A percentile compares a stretch with the other conserved stretches of the same genome.
Evolutionary conservation across 2,113 vertebrate genomes (phyloP).

Genomic region (Alectura lathami): DNA sequence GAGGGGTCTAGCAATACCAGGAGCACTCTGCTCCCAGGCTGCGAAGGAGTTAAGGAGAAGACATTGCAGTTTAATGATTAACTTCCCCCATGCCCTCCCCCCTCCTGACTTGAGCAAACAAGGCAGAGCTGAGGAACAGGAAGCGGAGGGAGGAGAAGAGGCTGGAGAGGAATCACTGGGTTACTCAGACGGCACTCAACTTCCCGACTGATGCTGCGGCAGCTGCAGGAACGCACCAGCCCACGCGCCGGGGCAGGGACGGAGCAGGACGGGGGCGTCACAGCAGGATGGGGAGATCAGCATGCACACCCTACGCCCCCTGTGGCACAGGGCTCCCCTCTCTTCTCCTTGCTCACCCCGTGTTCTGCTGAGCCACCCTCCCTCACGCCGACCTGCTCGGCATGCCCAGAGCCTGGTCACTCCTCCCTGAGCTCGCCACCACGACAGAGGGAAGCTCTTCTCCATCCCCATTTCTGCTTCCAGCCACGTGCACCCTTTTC

Average conservation of each 20-base stretch:
- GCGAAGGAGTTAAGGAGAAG: conserved; percentile 61
- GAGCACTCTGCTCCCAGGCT: not conserved
- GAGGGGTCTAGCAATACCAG: not conserved
- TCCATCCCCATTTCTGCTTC: not conserved
- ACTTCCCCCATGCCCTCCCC: conserved; percentile 57
- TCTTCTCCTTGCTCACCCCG: not conserved
- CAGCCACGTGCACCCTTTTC: not conserved
- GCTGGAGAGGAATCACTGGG: not conserved
- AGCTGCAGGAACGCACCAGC: not conserved
- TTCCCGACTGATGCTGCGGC: not conserved
- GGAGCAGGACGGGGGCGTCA: too few relatives aligned
- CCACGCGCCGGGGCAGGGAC: rapidly evolving
- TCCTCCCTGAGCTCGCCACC: not conserved
- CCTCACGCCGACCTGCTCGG: not conserved
- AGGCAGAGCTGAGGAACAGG: conserved; percentile 35
- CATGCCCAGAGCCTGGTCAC: not conserved
- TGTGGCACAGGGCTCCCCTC: not conserved
- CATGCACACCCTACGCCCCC: rapidly evolving
- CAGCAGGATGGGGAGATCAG: too few relatives aligned
- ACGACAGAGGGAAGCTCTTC: not conserved
- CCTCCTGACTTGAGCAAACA: conserved; percentile 63
- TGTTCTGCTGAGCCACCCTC: not conserved
- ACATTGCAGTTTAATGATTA: conserved; percentile 58
- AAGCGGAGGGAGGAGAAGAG: conserved; percentile 27
- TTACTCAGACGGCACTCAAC: not conserved